These are phyloP conservation scores for Siniperca obscura DNA, from an alignment of 2,797 vertebrate genomes.

Conservation along the genomic window DNA sequence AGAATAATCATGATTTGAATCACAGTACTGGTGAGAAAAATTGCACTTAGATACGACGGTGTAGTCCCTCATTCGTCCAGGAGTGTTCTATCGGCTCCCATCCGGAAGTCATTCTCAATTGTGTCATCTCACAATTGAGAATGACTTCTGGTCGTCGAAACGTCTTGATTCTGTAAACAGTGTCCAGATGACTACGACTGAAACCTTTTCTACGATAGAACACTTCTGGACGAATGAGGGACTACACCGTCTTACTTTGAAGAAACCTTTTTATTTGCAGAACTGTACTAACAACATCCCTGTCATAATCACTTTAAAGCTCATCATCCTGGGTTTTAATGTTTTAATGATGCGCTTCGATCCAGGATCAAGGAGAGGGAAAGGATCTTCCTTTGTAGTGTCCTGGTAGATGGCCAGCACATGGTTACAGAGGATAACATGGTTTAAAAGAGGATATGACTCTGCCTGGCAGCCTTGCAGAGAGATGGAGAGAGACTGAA, in stretches of 20 bases:
- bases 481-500: slow-evolving; percentile 21
- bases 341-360: slow-evolving; percentile 33
- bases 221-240: too few relatives aligned
- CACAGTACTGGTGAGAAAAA: neutral
- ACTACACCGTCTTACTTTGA: too few relatives aligned
- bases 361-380: slow-evolving; percentile 39
- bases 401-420: slow-evolving; percentile 34
- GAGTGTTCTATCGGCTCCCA: too few relatives aligned
- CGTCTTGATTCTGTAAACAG: too few relatives aligned
- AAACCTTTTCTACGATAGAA: neutral
- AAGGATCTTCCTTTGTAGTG: slow-evolving; percentile 35
- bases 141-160: too few relatives aligned
- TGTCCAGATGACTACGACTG: too few relatives aligned
- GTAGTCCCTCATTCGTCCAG: too few relatives aligned
- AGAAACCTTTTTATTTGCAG: slow-evolving; percentile 5
- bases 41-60: neutral
- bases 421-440: slow-evolving; percentile 28
- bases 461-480: slow-evolving; percentile 32
- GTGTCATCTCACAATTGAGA: too few relatives aligned
- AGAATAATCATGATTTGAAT: neutral
- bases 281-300: neutral
- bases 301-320: slow-evolving; percentile 22
- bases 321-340: slow-evolving; percentile 17
- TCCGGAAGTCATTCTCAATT: too few relatives aligned
- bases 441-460: slow-evolving; percentile 51